A percentile compares a stretch with the other conserved stretches of the same genome.
Evolutionary conservation across 2,888 invertebrate genomes (phyloP).

Genomic region (Eulithis testata): DNA sequence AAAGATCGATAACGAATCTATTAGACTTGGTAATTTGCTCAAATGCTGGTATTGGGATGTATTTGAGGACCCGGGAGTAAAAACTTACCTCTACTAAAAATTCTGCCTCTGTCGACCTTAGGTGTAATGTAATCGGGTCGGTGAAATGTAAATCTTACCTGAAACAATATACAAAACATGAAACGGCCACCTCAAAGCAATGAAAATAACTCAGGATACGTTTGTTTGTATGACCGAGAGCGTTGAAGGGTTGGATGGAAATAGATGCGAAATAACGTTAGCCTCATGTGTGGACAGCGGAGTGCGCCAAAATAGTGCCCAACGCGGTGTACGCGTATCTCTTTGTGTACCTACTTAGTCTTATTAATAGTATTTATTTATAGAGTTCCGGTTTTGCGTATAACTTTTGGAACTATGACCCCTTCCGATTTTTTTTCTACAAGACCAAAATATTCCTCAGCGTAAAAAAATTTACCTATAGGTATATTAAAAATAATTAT

Average conservation of each 20-base stretch:
- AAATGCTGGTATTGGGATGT: not conserved
- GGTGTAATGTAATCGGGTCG: not conserved
- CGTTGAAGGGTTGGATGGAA: conserved; percentile 23
- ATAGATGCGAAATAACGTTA: conserved; percentile 28
- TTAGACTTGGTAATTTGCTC: conserved; percentile 31
- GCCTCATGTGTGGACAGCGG: conserved; percentile 23
- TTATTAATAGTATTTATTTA: not conserved
- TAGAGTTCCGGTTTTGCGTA: not conserved
- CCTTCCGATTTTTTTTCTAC: no score
- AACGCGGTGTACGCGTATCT: conserved; percentile 53
- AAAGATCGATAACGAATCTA: conserved; percentile 19
- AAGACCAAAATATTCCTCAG: no score
- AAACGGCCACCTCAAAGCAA: conserved; percentile 50
- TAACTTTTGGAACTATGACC: no score
- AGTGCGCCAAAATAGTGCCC: conserved; percentile 66
- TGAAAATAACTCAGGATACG: conserved; percentile 41
- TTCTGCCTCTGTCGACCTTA: conserved; percentile 7
- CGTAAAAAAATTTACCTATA: no score
- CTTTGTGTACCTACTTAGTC: conserved; percentile 36
- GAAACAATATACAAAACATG: conserved; percentile 56
- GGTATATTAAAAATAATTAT: not conserved
- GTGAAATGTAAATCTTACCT: conserved; percentile 55
- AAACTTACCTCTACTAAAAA: conserved; percentile 18
- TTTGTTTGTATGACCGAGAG: conserved; percentile 28
- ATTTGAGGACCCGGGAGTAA: not conserved